A percentile compares a stretch with the other conserved stretches of the same genome.
These are phyloP conservation scores for Oenanthe melanoleuca DNA, from an alignment of 2,113 vertebrate genomes.

Conservation along the genomic window DNA sequence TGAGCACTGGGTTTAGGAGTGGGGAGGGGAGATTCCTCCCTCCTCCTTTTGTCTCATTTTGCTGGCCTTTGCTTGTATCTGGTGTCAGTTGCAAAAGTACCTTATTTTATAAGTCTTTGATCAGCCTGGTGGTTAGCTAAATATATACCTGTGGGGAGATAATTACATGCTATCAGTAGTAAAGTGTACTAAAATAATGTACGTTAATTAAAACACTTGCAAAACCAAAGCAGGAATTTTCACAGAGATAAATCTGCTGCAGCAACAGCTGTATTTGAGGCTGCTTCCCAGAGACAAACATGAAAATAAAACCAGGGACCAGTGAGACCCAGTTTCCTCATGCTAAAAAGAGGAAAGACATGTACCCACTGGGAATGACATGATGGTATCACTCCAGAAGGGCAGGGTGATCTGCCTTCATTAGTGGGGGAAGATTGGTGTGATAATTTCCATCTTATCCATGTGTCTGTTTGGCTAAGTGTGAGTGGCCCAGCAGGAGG, in stretches of 20 bases:
- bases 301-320: background rate
- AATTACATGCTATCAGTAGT: constrained; percentile 61
- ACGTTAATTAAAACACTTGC: constrained; percentile 48
- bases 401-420: background rate
- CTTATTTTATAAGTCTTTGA: constrained; percentile 36
- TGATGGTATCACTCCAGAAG: background rate
- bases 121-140: constrained; percentile 53
- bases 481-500: background rate
- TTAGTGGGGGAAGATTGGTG: background rate
- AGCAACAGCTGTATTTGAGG: background rate
- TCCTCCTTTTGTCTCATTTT: background rate
- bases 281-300: background rate
- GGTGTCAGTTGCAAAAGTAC: background rate
- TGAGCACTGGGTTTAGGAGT: background rate
- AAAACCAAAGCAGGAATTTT: constrained; percentile 48
- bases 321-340: background rate
- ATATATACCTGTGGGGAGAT: constrained; percentile 63
- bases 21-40: background rate
- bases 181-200: constrained; percentile 60
- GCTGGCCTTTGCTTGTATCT: background rate
- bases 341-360: background rate
- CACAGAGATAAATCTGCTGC: background rate
- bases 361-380: background rate
- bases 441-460: background rate
- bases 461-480: background rate